Conservation (phyloP, 2,888 invertebrate species). For the Dryomyza anilis region DNA sequence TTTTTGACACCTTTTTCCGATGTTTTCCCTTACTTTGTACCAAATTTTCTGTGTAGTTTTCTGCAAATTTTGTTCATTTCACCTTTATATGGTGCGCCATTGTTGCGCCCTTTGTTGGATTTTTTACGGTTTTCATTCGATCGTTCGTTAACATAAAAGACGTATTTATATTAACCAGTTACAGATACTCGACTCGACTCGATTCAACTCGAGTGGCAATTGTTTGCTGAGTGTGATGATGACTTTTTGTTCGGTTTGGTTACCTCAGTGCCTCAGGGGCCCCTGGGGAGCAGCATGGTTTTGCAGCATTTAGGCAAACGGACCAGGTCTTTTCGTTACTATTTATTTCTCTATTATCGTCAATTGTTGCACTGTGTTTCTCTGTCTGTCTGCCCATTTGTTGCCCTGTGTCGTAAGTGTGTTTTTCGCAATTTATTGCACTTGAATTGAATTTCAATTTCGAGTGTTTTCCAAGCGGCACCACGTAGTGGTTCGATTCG, state of each 20-base stretch:
- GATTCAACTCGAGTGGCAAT: background rate
- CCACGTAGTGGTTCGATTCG: background rate
- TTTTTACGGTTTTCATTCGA: constrained; percentile 10
- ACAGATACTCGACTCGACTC: background rate
- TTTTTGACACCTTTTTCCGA: constrained; percentile 55
- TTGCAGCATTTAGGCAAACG: background rate
- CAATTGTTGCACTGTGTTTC: constrained; percentile 1
- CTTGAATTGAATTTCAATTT: constrained; percentile 1
- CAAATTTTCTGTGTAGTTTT: background rate
- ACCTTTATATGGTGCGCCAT: background rate
- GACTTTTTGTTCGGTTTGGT: background rate
- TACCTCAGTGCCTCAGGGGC: background rate
- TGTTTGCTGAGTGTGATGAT: too few species aligned
- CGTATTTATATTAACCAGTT: too few species aligned
- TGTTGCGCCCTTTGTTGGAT: background rate
- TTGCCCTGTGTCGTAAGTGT: background rate
- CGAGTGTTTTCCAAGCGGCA: background rate
- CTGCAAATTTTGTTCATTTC: background rate
- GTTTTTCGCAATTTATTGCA: background rate
- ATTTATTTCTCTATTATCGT: constrained; percentile 15
- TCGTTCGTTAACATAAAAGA: background rate
- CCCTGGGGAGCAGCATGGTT: background rate
- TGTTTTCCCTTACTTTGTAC: background rate
- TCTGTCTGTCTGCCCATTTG: background rate
- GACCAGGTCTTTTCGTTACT: background rate